Percentiles rank a stretch among this genome's conserved stretches.
These are phyloP conservation scores for Phortica magna DNA, from an alignment of 2,888 invertebrate species.

Conservation along the genomic window DNA sequence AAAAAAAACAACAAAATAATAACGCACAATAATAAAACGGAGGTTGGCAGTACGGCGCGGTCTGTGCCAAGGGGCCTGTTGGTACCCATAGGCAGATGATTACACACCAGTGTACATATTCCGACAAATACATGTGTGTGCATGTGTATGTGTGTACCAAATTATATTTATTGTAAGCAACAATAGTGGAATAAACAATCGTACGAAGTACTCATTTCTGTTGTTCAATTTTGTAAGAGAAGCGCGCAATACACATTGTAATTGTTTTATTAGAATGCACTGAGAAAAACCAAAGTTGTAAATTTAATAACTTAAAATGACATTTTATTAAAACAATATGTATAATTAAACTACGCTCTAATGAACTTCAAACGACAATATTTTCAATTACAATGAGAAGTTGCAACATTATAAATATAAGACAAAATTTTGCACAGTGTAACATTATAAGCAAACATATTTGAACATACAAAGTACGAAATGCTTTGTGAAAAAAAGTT, in stretches of 20 bases:
- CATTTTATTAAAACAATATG: neutral
- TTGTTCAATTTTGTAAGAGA: neutral
- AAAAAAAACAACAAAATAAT: neutral
- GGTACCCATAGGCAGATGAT: neutral
- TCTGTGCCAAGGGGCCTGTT: too few species aligned
- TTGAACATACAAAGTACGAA: neutral
- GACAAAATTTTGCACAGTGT: neutral
- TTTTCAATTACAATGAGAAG: neutral
- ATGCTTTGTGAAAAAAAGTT: neutral
- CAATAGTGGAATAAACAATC: constrained; percentile 1
- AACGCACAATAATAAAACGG: constrained; percentile 6
- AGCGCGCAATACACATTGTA: neutral
- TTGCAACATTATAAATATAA: neutral
- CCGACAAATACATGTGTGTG: neutral
- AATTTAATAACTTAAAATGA: too few species aligned
- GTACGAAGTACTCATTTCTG: neutral
- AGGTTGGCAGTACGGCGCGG: too few species aligned
- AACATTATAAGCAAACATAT: neutral
- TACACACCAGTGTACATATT: neutral
- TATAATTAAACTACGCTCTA: neutral
- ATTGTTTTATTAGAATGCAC: constrained; percentile 12
- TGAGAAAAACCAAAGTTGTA: constrained; percentile 5
- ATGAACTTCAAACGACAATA: too few species aligned
- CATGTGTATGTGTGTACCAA: constrained; percentile 24
- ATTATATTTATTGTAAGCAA: neutral